These are phyloP conservation scores for Lasioglossum zephyrum DNA, from an alignment of 2,888 invertebrate genomes.

Conservation along the genomic window DNA sequence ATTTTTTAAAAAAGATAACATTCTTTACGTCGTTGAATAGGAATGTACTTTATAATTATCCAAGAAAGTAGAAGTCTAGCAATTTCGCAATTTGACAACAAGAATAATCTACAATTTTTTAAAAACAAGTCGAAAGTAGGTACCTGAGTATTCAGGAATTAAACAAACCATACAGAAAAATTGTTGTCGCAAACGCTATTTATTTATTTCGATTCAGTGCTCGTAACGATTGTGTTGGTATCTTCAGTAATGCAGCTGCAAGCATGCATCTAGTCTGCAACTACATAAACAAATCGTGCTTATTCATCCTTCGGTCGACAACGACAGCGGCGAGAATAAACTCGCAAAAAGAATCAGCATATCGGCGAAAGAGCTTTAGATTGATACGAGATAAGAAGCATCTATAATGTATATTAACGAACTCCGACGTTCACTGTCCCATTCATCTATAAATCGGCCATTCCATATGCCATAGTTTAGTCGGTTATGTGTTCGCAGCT, in stretches of 20 bases:
- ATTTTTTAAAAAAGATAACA: no score
- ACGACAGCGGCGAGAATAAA: background rate
- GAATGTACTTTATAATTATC: no score
- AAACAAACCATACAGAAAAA: no score
- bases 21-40: no score
- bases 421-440: slow-evolving; percentile 2
- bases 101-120: no score
- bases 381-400: slow-evolving; percentile 5
- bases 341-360: background rate
- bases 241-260: background rate
- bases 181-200: background rate
- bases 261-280: background rate
- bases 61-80: no score
- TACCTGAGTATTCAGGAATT: no score
- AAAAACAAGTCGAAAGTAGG: no score
- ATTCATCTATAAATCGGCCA: slow-evolving; percentile 12
- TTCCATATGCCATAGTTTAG: background rate
- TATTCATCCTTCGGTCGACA: background rate
- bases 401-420: slow-evolving; percentile 13
- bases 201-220: background rate
- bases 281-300: background rate
- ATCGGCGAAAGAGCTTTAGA: slow-evolving; percentile 18
- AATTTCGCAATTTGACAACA: no score
- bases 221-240: background rate
- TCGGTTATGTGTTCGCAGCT: background rate